These are phyloP conservation scores for Caenorhabditis angaria DNA, from an alignment of 2,888 invertebrate species.

Conservation along the genomic window DNA sequence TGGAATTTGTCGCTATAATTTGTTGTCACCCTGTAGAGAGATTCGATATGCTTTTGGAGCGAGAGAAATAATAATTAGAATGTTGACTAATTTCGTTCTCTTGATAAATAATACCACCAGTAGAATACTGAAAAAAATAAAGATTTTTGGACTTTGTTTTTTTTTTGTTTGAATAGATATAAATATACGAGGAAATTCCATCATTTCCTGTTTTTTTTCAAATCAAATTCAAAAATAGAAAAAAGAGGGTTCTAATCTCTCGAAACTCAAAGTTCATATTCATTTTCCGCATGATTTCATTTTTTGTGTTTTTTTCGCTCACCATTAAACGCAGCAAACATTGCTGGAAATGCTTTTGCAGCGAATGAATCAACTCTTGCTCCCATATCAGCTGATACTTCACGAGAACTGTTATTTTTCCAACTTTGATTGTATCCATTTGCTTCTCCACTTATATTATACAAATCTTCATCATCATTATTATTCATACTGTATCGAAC, in stretches of 20 bases:
- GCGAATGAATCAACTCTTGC: constrained; percentile 67
- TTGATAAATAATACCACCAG: constrained; percentile 71
- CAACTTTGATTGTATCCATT: constrained; percentile 36
- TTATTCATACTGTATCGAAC: constrained; percentile 49
- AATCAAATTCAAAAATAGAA: no score
- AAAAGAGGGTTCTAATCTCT: no score
- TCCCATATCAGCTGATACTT: constrained; percentile 52
- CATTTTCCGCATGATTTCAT: no score
- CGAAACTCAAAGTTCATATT: no score
- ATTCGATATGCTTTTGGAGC: no score
- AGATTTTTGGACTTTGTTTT: background rate
- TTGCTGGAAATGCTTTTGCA: constrained; percentile 68
- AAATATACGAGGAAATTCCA: no score
- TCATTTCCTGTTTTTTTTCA: background rate
- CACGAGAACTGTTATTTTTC: constrained; percentile 43
- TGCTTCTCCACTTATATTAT: constrained; percentile 42
- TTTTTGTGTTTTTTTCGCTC: background rate
- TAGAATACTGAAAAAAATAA: constrained; percentile 65
- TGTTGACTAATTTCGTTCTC: constrained; percentile 54
- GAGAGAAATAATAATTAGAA: no score
- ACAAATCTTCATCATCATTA: constrained; percentile 48
- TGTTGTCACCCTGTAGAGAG: no score
- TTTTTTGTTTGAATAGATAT: no score
- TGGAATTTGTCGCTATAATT: no score
- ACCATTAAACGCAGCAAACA: constrained; percentile 71